A percentile compares a stretch with the other conserved stretches of the same genome.
These are phyloP conservation scores for cat (Felis catus) DNA, from an alignment of 2,113 vertebrate genomes.

Conservation along the genomic window F.catus_Fca126_mat1.0 CM031419.1:12564501-12565000, in stretches of 20 bases:
- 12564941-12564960: neutral
- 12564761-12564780: neutral
- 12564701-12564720: neutral
- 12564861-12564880: neutral
- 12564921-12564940: neutral
- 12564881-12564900: neutral
- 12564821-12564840: accelerated
- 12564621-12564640: neutral
- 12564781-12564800: accelerated
- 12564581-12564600: neutral
- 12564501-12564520: neutral
- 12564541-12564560: neutral
- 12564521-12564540: neutral
- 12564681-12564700: accelerated
- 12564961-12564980: neutral
- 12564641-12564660: neutral
- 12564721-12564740: neutral
- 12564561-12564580: neutral
- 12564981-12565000: neutral
- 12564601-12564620: neutral
- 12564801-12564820: neutral
- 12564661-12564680: neutral
- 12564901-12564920: neutral
- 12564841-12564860: neutral
- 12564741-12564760: neutral